Evolutionary conservation across 1,140 invertebrate genomes (phyloP).

Genomic region (Drosophila albomicans): DNA sequence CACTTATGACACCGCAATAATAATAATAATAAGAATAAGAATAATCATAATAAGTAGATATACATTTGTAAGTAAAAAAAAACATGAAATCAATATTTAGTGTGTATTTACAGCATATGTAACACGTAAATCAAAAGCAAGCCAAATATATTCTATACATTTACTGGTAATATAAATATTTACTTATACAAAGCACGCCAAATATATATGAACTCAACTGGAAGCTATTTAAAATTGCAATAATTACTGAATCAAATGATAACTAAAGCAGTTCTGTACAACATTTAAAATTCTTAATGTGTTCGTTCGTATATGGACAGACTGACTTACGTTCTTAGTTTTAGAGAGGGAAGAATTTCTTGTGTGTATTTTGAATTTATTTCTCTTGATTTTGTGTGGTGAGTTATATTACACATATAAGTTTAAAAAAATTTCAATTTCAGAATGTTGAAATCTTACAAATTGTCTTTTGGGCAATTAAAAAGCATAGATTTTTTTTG

Average conservation of each 20-base stretch:
- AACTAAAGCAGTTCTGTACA: slow-evolving; percentile 34
- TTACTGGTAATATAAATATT: neutral
- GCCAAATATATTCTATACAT: slow-evolving; percentile 31
- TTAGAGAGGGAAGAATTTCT: neutral
- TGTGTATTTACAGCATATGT: slow-evolving; percentile 78
- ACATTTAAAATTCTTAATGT: slow-evolving; percentile 32
- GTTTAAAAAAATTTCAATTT: neutral
- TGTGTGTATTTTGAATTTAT: slow-evolving; percentile 17
- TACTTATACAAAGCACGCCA: slow-evolving; percentile 45
- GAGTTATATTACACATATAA: slow-evolving; percentile 52
- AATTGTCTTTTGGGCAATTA: slow-evolving; percentile 45
- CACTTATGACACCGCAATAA: slow-evolving; percentile 30
- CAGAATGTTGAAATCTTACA: slow-evolving; percentile 5
- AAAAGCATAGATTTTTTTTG: slow-evolving; percentile 30
- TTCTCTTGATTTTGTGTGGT: slow-evolving; percentile 78
- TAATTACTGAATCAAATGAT: slow-evolving; percentile 31
- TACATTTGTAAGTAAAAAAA: slow-evolving; percentile 31
- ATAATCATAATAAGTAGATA: slow-evolving; percentile 5
- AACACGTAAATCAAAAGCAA: slow-evolving; percentile 68
- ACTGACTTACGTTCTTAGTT: slow-evolving; percentile 41
- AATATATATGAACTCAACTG: slow-evolving; percentile 42
- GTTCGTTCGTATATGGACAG: slow-evolving; percentile 20
- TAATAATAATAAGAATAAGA: neutral
- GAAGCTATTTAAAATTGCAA: slow-evolving; percentile 38
- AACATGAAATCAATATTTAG: slow-evolving; percentile 47